These are phyloP conservation scores for Macrobrachium rosenbergii DNA, from an alignment of 1,140 invertebrate species.

Conservation along the genomic window DNA sequence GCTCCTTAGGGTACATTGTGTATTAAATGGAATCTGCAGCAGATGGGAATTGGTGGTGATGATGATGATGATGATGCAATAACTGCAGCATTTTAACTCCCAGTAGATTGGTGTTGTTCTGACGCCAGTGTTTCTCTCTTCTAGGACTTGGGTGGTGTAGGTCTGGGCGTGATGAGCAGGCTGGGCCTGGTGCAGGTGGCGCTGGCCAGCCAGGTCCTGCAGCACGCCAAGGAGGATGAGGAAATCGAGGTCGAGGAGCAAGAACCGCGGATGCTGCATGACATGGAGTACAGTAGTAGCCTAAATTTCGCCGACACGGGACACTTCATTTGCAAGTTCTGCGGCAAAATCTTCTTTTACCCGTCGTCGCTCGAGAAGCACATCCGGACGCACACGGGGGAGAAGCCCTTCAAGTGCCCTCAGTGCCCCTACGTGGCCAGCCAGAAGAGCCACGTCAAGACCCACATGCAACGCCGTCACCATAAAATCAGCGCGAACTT, in stretches of 20 bases:
- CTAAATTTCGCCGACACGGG: not conserved
- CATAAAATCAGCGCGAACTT: not conserved
- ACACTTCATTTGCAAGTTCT: constrained; percentile 54
- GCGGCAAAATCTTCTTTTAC: constrained; percentile 60
- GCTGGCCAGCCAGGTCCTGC: constrained; percentile 38
- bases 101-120: constrained; percentile 24
- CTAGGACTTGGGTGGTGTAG: constrained; percentile 57
- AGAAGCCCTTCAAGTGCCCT: constrained; percentile 87
- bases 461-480: constrained; percentile 48
- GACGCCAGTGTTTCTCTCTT: constrained; percentile 63
- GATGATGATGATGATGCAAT: not conserved
- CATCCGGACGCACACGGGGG: constrained; percentile 89
- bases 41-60: not conserved
- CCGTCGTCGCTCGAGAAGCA: constrained; percentile 79
- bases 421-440: constrained; percentile 75
- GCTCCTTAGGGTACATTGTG: too few species aligned
- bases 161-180: constrained; percentile 56
- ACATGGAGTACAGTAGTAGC: constrained; percentile 28
- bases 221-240: constrained; percentile 12
- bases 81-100: not conserved
- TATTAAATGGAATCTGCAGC: too few species aligned
- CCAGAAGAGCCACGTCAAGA: constrained; percentile 60
- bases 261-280: constrained; percentile 31
- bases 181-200: constrained; percentile 59
- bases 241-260: constrained; percentile 23